Evolutionary conservation across 2,113 vertebrate species (phyloP).

Genomic region (Odobenus rosmarus): DNA sequence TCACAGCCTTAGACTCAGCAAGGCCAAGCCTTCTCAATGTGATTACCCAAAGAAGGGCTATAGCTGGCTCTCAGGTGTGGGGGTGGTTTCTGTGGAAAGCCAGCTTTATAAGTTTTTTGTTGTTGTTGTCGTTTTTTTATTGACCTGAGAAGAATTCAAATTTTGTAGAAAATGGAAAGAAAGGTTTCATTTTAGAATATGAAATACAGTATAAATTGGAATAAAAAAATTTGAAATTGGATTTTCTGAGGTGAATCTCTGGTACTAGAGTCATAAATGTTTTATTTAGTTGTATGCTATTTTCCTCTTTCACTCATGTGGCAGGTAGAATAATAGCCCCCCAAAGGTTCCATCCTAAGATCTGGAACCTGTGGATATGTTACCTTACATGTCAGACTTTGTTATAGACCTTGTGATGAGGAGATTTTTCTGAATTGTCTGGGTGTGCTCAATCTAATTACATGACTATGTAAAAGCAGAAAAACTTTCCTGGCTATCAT

Average conservation of each 20-base stretch:
- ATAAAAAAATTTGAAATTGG: background rate
- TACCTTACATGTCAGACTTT: background rate
- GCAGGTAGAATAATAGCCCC: background rate
- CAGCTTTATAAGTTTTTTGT: background rate
- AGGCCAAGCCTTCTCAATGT: background rate
- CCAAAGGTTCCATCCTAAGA: background rate
- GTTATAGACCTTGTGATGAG: background rate
- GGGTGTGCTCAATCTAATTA: background rate
- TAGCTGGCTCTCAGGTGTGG: background rate
- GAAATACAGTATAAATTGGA: background rate
- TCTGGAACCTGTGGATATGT: no score
- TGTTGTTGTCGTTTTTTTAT: background rate
- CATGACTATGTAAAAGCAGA: background rate
- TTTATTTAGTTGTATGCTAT: background rate
- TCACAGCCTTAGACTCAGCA: background rate
- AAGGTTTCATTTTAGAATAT: slow-evolving; percentile 31
- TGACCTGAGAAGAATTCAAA: background rate
- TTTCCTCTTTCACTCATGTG: background rate
- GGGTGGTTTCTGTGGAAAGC: background rate
- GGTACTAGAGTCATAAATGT: background rate
- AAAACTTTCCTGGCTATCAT: background rate
- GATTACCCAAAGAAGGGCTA: background rate
- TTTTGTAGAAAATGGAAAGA: slow-evolving; percentile 29
- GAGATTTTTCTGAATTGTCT: background rate
- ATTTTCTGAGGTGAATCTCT: background rate